Base-by-base conservation (phyloP, 2,888 invertebrate species). In the Agrenia bidenticulata region DNA sequence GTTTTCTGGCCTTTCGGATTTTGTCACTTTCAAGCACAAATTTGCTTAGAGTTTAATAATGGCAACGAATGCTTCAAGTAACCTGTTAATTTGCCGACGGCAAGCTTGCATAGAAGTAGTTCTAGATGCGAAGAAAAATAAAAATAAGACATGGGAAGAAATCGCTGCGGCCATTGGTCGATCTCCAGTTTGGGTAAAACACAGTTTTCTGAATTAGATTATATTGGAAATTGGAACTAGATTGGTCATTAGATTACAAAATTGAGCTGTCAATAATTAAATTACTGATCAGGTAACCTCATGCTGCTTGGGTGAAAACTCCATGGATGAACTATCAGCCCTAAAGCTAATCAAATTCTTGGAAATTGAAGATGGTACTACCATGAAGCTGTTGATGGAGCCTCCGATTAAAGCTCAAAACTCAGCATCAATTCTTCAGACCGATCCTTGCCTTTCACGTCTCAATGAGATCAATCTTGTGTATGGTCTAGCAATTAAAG, bases 91-190 rank as follows among this genome's bases (percentile, higher is more conserved):
- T 4, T 53, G 67, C 2, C 55, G 51, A 21, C 51, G 69, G n/a
- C 64, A 70, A 53, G 58, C 26, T 21, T 58, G 66, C 15, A 72
- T 72, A 0, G 45, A 65, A 17, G 21, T 27, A 45, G 61, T 75
- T 39, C 19, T 73, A 7, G 62, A 55, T 2, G 71, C 73, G 7
- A 75, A 73, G 42, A 56, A 61, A 42, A n/a, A 37, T 0, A 70
- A 68, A 49, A 65, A 69, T 5, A 13, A 70, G 24, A 76, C 61
- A 19, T 76, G 76, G 76, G 74, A 76, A 61, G 60, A 61, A 27
- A 63, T 76, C 2, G 76, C 70, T 19, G 13, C 24, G 2, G 62
- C 62, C n/a, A 50, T 76, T 1, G 56, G 56, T 0, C 64, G 72
- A n/a, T 72, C 73, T 1, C 73, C 75, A 1, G 73, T 75, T 42